Conservation (phyloP, 2,888 invertebrate genomes). For the Thymelicus acteon region DNA sequence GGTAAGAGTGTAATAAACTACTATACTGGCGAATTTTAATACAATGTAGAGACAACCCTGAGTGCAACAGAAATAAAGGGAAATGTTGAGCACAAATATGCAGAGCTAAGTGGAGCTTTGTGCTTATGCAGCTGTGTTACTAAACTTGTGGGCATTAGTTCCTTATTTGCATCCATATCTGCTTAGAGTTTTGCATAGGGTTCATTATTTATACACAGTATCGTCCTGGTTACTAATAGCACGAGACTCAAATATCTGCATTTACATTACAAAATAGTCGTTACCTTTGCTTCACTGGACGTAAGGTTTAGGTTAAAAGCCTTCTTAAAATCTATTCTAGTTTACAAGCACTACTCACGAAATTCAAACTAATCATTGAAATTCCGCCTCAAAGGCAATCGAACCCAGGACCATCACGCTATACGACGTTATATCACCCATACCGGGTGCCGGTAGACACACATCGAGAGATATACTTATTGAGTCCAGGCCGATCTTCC, state of each 20-base stretch:
- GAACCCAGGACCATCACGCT: too few species aligned
- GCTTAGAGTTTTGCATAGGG: slow-evolving; percentile 14
- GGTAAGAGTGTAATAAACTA: too few species aligned
- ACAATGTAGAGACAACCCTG: not conserved
- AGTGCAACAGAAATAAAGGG: not conserved
- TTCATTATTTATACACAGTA: slow-evolving; percentile 16
- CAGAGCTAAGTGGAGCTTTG: slow-evolving; percentile 25
- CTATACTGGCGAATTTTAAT: not conserved
- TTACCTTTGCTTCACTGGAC: not conserved
- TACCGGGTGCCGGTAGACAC: too few species aligned
- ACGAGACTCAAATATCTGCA: not conserved
- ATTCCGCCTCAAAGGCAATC: too few species aligned
- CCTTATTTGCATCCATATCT: slow-evolving; percentile 27
- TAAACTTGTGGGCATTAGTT: slow-evolving; percentile 19
- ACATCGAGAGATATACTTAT: too few species aligned
- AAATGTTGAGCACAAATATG: slow-evolving; percentile 20
- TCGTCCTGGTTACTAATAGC: not conserved
- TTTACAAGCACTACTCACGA: too few species aligned
- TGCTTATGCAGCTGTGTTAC: slow-evolving; percentile 26
- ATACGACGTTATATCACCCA: too few species aligned
- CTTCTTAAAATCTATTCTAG: too few species aligned
- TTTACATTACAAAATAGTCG: not conserved
- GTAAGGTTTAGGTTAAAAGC: too few species aligned
- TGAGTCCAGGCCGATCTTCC: too few species aligned
- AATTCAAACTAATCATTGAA: too few species aligned